phyloP scores from a whole-genome alignment of 2,113 vertebrate species.

The Galbula dea region DNA sequence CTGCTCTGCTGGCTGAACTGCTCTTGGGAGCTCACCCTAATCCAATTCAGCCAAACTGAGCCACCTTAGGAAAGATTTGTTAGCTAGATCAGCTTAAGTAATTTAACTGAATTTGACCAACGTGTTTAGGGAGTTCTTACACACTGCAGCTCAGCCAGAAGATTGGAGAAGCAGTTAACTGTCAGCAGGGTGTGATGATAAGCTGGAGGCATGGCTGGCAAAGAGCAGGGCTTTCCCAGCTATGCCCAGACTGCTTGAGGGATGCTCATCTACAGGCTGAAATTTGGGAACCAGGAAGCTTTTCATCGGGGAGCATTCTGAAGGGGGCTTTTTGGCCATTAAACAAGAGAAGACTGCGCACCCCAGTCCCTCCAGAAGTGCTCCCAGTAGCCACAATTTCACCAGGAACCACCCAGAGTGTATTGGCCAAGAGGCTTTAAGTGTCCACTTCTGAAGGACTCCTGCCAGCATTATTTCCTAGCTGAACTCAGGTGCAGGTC shows the following conservation, averaged over 20 bases:
- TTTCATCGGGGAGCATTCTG: background rate
- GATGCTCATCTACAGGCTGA: background rate
- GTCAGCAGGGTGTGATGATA: background rate
- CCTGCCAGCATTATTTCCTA: background rate
- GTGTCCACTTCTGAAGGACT: conserved; percentile 7
- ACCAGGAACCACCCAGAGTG: background rate
- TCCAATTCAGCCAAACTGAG: conserved; percentile 57
- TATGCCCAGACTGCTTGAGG: background rate
- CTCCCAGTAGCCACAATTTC: background rate
- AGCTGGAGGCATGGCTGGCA: background rate
- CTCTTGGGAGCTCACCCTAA: conserved; percentile 28
- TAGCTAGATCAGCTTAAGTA: conserved; percentile 64
- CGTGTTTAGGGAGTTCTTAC: conserved; percentile 48
- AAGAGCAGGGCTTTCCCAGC: background rate
- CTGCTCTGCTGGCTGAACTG: conserved; percentile 17
- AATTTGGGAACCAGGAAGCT: background rate
- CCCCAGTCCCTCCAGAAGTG: background rate
- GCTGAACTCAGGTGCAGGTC: conserved; percentile 49
- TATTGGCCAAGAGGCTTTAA: background rate
- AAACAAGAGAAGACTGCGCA: background rate
- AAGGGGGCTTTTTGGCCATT: background rate
- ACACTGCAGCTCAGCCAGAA: conserved; percentile 1
- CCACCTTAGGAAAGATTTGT: conserved; percentile 62
- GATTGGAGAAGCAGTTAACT: background rate
- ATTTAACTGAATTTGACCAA: conserved; percentile 60